Conservation (phyloP, 1,140 invertebrate species). For the Drosophila santomea region DNA sequence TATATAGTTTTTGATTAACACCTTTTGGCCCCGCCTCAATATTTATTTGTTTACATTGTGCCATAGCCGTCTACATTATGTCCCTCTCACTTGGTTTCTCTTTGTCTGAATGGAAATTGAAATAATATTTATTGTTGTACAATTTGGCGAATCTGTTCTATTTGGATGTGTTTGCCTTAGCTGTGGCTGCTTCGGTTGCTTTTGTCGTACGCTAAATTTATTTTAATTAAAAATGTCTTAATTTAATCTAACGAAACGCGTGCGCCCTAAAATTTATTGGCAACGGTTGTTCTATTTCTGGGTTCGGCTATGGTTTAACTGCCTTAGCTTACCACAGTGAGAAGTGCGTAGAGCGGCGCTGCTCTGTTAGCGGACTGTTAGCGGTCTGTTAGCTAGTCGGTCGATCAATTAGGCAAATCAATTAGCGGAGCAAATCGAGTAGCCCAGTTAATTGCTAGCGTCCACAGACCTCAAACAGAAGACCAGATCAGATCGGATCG, state of each 20-base stretch:
- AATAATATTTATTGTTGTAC: constrained; percentile 55
- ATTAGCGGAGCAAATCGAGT: constrained; percentile 41
- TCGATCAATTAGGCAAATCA: constrained; percentile 40
- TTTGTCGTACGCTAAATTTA: constrained; percentile 71
- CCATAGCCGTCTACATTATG: constrained; percentile 4
- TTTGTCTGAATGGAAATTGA: constrained; percentile 26
- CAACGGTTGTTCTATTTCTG: constrained; percentile 5
- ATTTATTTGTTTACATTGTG: constrained; percentile 65
- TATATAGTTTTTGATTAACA: constrained; percentile 69
- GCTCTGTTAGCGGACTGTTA: constrained; percentile 42
- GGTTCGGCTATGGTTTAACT: constrained; percentile 21
- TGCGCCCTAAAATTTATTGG: constrained; percentile 23
- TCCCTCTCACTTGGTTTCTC: not conserved
- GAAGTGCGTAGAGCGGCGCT: constrained; percentile 51
- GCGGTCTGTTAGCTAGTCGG: constrained; percentile 25
- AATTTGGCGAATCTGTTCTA: constrained; percentile 55
- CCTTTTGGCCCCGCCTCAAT: constrained; percentile 54
- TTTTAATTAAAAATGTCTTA: constrained; percentile 80
- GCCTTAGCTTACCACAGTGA: constrained; percentile 31
- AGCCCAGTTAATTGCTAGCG: constrained; percentile 53
- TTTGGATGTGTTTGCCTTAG: constrained; percentile 28
- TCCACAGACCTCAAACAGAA: constrained; percentile 32
- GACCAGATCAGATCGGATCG: constrained; percentile 44
- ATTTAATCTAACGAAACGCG: constrained; percentile 64
- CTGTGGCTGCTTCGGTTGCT: constrained; percentile 23